Conservation (phyloP, 1,140 invertebrate genomes). For the Anastrepha ludens region DNA sequence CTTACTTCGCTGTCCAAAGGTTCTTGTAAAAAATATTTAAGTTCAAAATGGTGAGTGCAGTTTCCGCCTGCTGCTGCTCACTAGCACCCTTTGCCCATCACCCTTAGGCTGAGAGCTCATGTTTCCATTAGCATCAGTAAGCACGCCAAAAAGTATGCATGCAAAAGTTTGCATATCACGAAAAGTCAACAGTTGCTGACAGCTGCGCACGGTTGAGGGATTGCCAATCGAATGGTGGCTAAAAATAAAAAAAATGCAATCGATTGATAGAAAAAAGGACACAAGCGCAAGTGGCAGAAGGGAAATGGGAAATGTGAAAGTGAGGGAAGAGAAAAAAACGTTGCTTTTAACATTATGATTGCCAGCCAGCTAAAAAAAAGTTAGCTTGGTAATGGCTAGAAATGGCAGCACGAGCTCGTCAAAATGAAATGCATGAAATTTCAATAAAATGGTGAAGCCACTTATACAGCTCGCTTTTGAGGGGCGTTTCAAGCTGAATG, state of each 20-base stretch:
- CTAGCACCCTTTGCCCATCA: background rate
- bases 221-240: background rate
- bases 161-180: slow-evolving; percentile 23
- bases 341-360: background rate
- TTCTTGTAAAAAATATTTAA: background rate
- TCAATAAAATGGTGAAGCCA: background rate
- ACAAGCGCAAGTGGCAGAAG: background rate
- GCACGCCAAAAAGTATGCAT: slow-evolving; percentile 43
- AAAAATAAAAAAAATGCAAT: background rate
- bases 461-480: background rate
- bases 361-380: background rate
- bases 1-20: background rate
- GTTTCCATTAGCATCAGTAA: background rate
- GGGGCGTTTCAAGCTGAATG: background rate
- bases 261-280: background rate
- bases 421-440: background rate
- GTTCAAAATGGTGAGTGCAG: too few species aligned
- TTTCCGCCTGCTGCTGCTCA: too few species aligned
- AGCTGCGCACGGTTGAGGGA: background rate
- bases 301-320: background rate
- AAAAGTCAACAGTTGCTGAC: slow-evolving; percentile 42
- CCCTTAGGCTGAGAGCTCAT: background rate
- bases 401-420: background rate
- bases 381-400: background rate
- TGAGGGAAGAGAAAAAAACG: background rate